Conservation (phyloP, 2,797 vertebrate genomes). For the Stomatorhinus walkeri region DNA sequence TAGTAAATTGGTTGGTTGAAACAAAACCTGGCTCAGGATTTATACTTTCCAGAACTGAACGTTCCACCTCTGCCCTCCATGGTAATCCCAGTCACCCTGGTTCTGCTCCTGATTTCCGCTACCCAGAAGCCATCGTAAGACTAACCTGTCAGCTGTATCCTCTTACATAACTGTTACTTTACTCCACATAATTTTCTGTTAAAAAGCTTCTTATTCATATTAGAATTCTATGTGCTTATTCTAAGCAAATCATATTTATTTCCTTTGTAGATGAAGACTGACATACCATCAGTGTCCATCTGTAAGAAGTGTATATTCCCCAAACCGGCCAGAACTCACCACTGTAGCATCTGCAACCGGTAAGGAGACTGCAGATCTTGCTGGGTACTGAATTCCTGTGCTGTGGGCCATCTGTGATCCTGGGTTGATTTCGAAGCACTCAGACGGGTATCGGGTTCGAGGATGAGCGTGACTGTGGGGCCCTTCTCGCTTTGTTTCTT, state of each 20-base stretch:
- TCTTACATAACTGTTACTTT: background rate
- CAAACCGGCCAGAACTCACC: constrained; percentile 89
- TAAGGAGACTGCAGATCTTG: constrained; percentile 43
- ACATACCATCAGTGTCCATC: constrained; percentile 75
- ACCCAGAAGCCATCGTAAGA: background rate
- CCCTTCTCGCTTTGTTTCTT: constrained; percentile 19
- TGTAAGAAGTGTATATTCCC: constrained; percentile 93
- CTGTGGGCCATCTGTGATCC: background rate
- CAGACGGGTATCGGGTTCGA: background rate
- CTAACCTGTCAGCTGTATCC: background rate
- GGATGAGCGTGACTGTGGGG: background rate
- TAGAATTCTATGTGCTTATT: background rate
- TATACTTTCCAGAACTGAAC: background rate
- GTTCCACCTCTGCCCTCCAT: background rate
- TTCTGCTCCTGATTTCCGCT: background rate
- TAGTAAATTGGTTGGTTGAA: background rate
- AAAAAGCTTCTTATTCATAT: background rate
- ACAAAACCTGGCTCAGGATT: background rate
- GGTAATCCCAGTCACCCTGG: background rate
- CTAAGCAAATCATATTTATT: background rate
- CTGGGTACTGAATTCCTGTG: background rate
- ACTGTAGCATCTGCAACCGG: constrained; percentile 96
- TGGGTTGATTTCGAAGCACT: background rate
- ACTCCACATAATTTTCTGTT: background rate
- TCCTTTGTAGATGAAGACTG: constrained; percentile 62